These are phyloP conservation scores for Antitype chi DNA, from an alignment of 2,888 invertebrate genomes.

Conservation along the genomic window DNA sequence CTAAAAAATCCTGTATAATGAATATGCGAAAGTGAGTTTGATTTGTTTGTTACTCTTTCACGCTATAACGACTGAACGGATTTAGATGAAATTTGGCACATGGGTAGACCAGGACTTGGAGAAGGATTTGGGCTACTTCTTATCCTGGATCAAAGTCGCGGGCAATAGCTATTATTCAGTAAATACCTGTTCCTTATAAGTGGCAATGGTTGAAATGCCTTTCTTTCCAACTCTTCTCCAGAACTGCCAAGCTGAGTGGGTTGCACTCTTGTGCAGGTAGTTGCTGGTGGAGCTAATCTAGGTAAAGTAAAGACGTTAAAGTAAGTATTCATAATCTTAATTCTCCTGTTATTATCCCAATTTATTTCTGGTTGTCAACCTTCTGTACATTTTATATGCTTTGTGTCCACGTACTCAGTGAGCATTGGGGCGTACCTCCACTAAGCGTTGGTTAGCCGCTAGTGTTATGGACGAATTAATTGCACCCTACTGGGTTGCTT, in stretches of 20 bases:
- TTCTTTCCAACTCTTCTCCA: slow-evolving; percentile 82
- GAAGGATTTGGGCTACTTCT: no score
- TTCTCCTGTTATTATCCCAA: no score
- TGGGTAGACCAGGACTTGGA: no score
- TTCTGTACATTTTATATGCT: not conserved
- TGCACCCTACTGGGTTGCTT: slow-evolving; percentile 26
- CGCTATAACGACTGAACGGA: no score
- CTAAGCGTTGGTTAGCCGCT: slow-evolving; percentile 41
- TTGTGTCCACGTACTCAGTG: slow-evolving; percentile 12
- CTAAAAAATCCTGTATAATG: no score
- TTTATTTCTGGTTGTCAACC: not conserved
- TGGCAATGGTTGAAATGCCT: slow-evolving; percentile 85
- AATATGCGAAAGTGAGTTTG: no score
- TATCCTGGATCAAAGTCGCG: no score
- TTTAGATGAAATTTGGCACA: no score
- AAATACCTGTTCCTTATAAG: slow-evolving; percentile 73
- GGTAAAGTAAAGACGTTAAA: not conserved
- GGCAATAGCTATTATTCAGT: no score
- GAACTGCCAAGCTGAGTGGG: slow-evolving; percentile 86
- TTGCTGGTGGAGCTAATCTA: slow-evolving; percentile 87
- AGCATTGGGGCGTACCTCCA: slow-evolving; percentile 44
- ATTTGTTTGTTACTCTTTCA: no score
- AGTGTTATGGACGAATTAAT: slow-evolving; percentile 45
- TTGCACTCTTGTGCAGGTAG: slow-evolving; percentile 82
- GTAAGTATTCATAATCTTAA: no score